Conservation (phyloP, 2,888 invertebrate species). For the Drosophila gaucha region DNA sequence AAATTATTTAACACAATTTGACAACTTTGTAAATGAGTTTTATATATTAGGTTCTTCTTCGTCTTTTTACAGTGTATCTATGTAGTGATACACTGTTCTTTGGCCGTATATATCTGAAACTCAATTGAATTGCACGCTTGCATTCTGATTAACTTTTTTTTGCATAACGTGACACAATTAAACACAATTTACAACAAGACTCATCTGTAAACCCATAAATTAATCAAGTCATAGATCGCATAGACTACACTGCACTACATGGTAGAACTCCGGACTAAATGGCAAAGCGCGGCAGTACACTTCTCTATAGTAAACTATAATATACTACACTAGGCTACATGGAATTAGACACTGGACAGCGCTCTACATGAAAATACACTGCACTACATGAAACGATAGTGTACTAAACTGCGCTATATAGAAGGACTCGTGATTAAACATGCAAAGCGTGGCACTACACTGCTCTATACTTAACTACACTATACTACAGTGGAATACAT, state of each 20-base stretch:
- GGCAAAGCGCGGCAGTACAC: not conserved
- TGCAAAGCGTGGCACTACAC: too few species aligned
- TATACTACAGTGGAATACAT: too few species aligned
- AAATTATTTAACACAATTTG: too few species aligned
- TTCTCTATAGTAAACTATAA: not conserved
- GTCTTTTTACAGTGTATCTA: constrained; percentile 4
- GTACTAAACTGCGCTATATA: too few species aligned
- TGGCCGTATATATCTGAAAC: not conserved
- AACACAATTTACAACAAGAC: constrained; percentile 43
- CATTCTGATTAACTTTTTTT: constrained; percentile 21
- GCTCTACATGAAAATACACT: not conserved
- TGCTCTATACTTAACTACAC: not conserved
- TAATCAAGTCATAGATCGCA: constrained; percentile 17
- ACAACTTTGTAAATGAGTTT: too few species aligned
- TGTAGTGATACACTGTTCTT: not conserved
- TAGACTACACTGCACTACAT: not conserved
- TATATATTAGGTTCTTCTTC: too few species aligned
- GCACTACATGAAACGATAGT: too few species aligned
- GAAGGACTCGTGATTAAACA: too few species aligned
- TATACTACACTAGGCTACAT: not conserved
- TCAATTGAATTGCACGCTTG: constrained; percentile 14
- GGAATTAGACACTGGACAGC: too few species aligned
- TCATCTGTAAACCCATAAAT: constrained; percentile 53
- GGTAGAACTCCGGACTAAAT: too few species aligned
- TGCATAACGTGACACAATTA: constrained; percentile 52